phyloP scores from a whole-genome alignment of 2,113 vertebrate species.

The Nothobranchius kuhntae region DNA sequence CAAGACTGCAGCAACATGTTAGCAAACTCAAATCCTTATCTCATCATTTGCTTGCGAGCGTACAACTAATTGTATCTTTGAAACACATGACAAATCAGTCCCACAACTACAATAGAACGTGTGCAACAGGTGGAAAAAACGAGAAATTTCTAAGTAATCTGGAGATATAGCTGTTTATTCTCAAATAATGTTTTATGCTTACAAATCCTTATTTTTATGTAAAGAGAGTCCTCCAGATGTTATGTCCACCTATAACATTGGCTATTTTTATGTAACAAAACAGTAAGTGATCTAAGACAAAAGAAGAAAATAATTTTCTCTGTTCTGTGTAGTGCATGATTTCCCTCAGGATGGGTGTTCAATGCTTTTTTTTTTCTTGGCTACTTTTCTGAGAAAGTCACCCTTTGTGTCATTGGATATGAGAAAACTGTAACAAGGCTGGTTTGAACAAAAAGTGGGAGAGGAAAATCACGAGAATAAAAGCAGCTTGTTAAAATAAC shows the following conservation, averaged over 20 bases:
- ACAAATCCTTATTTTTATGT: not conserved
- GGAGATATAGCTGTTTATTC: not conserved
- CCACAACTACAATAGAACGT: no score
- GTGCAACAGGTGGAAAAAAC: not conserved
- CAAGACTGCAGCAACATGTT: no score
- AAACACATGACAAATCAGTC: no score
- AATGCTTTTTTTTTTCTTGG: not conserved
- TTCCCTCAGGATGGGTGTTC: not conserved
- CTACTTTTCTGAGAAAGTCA: not conserved
- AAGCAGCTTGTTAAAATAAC: constrained; percentile 9
- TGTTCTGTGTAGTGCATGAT: not conserved
- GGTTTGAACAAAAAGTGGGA: not conserved
- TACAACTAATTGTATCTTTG: no score
- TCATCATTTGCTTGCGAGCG: no score
- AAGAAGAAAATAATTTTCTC: not conserved
- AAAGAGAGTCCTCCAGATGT: not conserved
- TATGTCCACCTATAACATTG: not conserved
- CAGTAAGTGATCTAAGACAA: not conserved
- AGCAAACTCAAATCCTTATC: no score
- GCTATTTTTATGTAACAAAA: not conserved
- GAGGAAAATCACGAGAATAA: not conserved
- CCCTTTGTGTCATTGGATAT: not conserved
- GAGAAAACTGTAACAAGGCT: constrained; percentile 1
- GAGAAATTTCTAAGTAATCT: no score
- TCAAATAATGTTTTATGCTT: no score